Conservation (phyloP, 53 echinoderm and acorn worm genomes). For the Glandiceps talaboti region DNA sequence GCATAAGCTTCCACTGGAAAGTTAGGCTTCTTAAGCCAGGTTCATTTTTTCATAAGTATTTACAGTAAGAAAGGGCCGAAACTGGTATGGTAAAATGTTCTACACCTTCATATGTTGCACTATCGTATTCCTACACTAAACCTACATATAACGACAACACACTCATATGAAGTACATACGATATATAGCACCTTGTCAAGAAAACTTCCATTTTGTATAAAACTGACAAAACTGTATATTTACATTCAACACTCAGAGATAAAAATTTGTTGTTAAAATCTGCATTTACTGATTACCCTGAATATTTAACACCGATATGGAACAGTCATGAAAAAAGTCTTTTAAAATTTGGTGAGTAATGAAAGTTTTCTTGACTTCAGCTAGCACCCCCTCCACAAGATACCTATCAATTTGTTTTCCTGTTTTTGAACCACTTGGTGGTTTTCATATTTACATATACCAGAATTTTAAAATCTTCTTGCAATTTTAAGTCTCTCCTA, state of each 20-base stretch:
- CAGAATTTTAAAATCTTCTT: too few relatives aligned
- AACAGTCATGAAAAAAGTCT: neutral
- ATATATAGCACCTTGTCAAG: neutral
- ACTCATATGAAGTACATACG: neutral
- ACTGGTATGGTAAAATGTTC: neutral
- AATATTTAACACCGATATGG: neutral
- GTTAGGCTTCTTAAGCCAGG: too few relatives aligned
- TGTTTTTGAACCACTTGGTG: too few relatives aligned
- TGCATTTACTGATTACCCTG: neutral
- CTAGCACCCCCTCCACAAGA: neutral
- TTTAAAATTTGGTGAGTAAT: neutral
- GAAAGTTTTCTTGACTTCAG: neutral
- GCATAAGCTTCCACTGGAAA: too few relatives aligned
- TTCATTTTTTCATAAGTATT: too few relatives aligned
- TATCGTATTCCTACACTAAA: neutral
- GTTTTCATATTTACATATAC: too few relatives aligned
- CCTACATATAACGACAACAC: neutral
- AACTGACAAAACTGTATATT: neutral
- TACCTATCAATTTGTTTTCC: too few relatives aligned
- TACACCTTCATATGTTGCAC: neutral
- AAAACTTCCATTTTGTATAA: neutral
- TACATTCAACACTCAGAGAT: neutral
- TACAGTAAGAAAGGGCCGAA: neutral
- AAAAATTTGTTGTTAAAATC: neutral
- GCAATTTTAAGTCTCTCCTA: too few relatives aligned